A percentile compares a stretch with the other conserved stretches of the same genome.
These are phyloP conservation scores for Onchidella celtica DNA, from an alignment of 2,888 invertebrate species.

Conservation along the genomic window DNA sequence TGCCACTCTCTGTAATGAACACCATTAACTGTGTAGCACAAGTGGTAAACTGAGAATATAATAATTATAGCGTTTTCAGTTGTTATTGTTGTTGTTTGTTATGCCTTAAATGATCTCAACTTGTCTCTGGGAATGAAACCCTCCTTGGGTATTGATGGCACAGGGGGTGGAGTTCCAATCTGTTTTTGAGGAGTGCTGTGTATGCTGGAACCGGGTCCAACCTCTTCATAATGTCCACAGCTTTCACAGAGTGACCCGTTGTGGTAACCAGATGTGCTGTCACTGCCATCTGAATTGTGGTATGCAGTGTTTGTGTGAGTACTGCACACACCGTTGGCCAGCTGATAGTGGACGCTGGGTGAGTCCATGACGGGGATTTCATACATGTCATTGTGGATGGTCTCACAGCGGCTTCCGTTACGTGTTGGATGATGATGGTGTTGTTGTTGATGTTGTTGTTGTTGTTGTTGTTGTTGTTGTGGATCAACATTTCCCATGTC, in stretches of 20 bases:
- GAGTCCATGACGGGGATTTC: conserved; percentile 53
- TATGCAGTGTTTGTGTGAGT: conserved; percentile 46
- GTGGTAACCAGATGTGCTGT: conserved; percentile 50
- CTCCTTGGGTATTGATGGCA: conserved; percentile 52
- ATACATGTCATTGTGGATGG: conserved; percentile 49
- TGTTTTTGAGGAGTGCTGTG: conserved; percentile 39
- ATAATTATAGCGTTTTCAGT: not conserved
- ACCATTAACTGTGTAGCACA: not conserved
- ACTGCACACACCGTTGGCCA: conserved; percentile 31
- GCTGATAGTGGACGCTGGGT: conserved; percentile 47
- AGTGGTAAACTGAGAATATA: not conserved
- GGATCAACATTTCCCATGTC: too few relatives aligned
- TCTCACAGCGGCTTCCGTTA: not conserved
- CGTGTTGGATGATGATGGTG: not conserved
- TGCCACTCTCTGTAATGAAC: not conserved
- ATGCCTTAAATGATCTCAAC: conserved; percentile 22
- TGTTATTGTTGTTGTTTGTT: not conserved
- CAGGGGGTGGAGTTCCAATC: conserved; percentile 41
- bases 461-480: conserved; percentile 6
- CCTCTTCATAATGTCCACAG: conserved; percentile 57
- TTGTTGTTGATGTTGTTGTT: conserved; percentile 11
- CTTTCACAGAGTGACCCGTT: conserved; percentile 42
- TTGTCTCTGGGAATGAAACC: conserved; percentile 49
- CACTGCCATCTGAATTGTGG: conserved; percentile 37
- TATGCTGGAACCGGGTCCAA: conserved; percentile 47